These are phyloP conservation scores for Drosophila nikananu DNA, from an alignment of 1,140 invertebrate species.

Conservation along the genomic window DNA sequence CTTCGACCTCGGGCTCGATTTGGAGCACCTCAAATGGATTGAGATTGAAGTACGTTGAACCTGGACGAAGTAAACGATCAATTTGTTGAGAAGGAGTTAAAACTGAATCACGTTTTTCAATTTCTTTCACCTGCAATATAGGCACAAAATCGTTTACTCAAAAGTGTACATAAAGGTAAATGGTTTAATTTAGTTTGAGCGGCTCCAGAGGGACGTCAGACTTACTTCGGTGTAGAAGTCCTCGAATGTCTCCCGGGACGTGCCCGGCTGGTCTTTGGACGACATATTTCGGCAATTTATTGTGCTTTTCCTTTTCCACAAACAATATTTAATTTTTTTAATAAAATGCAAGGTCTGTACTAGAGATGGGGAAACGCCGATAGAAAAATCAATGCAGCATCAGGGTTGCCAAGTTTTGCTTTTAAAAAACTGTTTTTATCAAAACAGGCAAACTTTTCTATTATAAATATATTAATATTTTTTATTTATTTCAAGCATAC, in stretches of 20 bases:
- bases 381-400: not conserved
- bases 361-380: conserved; percentile 1
- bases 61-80: conserved; percentile 95
- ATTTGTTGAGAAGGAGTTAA: conserved; percentile 98
- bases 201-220: conserved; percentile 31
- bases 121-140: conserved; percentile 85
- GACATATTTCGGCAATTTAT: conserved; percentile 54
- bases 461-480: no score
- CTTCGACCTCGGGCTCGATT: conserved; percentile 94
- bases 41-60: conserved; percentile 98
- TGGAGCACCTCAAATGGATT: conserved; percentile 98
- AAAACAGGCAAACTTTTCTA: no score
- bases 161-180: conserved; percentile 45
- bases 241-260: conserved; percentile 82
- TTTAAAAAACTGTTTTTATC: no score
- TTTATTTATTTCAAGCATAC: no score
- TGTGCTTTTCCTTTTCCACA: conserved; percentile 16
- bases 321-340: conserved; percentile 15
- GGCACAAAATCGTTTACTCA: conserved; percentile 75
- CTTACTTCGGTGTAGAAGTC: conserved; percentile 85
- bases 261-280: conserved; percentile 66
- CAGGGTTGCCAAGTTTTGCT: not conserved
- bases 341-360: conserved; percentile 36
- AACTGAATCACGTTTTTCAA: conserved; percentile 85
- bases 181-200: conserved; percentile 34